Conservation (phyloP, 1,140 invertebrate species). For the Cydia pomonella region DNA sequence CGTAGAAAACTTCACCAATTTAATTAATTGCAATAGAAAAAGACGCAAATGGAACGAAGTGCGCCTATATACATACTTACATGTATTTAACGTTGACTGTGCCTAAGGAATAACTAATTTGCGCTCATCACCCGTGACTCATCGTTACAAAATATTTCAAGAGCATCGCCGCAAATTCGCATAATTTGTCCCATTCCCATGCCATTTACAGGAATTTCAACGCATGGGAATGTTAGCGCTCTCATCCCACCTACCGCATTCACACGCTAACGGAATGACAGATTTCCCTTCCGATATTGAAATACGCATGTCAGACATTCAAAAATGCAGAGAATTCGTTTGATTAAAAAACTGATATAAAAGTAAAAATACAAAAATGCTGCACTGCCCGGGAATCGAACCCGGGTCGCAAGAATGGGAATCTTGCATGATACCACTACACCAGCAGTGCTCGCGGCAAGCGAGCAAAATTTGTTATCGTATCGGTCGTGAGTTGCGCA, state of each 20-base stretch:
- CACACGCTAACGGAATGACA: constrained; percentile 44
- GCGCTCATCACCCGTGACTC: constrained; percentile 35
- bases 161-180: constrained; percentile 43
- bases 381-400: constrained; percentile 98
- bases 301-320: constrained; percentile 25
- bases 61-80: neutral
- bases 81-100: neutral
- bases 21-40: too few species aligned
- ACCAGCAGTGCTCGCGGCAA: constrained; percentile 89
- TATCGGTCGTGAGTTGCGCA: constrained; percentile 2
- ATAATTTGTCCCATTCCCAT: constrained; percentile 62
- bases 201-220: constrained; percentile 48
- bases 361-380: constrained; percentile 46
- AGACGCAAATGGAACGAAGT: too few species aligned
- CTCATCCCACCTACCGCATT: constrained; percentile 52
- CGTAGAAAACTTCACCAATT: too few species aligned
- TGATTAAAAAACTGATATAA: constrained; percentile 21
- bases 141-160: constrained; percentile 31
- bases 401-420: constrained; percentile 97
- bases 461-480: constrained; percentile 34
- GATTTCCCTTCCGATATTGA: constrained; percentile 42
- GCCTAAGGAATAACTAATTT: neutral
- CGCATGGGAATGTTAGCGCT: constrained; percentile 52
- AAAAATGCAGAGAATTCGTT: constrained; percentile 22
- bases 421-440: constrained; percentile 98